A percentile compares a stretch with the other conserved stretches of the same genome.
These are phyloP conservation scores for Bombus impatiens DNA, from an alignment of 1,140 invertebrate genomes.

Conservation along the genomic window DNA sequence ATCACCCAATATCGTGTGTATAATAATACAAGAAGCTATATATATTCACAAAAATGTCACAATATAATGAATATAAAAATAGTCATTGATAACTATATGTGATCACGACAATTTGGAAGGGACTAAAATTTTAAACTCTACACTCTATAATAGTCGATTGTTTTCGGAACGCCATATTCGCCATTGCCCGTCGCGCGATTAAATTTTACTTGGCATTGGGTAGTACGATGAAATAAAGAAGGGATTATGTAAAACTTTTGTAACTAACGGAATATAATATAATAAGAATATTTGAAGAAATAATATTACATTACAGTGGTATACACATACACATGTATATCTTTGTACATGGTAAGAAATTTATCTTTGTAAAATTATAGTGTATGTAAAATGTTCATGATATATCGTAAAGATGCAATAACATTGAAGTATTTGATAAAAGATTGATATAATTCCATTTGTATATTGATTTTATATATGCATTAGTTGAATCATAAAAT, in stretches of 20 bases:
- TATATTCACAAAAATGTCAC: neutral
- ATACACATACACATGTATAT: neutral
- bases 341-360: slow-evolving; percentile 12
- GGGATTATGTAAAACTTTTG: slow-evolving; percentile 34
- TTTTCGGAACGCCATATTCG: slow-evolving; percentile 47
- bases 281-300: neutral
- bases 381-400: slow-evolving; percentile 16
- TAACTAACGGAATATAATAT: neutral
- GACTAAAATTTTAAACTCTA: neutral
- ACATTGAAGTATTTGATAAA: slow-evolving; percentile 11
- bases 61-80: neutral
- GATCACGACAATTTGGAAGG: neutral
- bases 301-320: neutral
- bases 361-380: slow-evolving; percentile 26
- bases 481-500: slow-evolving; percentile 6
- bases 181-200: slow-evolving; percentile 21
- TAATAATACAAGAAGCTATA: neutral
- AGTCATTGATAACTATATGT: neutral
- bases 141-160: slow-evolving; percentile 4
- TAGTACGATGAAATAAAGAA: slow-evolving; percentile 19
- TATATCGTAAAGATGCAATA: slow-evolving; percentile 5
- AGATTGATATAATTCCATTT: slow-evolving; percentile 1
- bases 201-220: slow-evolving; percentile 28
- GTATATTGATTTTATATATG: neutral
- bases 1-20: neutral